Conservation (phyloP, 2,113 vertebrate species). For the Muntiacus muntjak region DNA sequence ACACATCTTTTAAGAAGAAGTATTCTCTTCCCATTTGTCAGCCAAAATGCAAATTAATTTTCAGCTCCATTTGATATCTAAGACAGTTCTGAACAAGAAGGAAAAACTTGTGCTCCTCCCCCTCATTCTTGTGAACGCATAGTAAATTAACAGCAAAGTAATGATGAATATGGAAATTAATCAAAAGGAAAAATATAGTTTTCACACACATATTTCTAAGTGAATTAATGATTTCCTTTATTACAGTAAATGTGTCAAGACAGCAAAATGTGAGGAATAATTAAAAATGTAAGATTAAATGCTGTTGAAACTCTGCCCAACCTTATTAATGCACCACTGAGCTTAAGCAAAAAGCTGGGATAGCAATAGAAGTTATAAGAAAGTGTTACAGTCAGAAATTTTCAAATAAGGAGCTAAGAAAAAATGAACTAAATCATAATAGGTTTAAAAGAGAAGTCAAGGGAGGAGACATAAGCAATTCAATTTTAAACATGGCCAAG, state of each 20-base stretch:
- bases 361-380: neutral
- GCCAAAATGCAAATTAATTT: neutral
- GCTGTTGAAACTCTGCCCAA: constrained; percentile 44
- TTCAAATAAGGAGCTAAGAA: constrained; percentile 1
- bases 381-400: neutral
- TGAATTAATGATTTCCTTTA: constrained; percentile 68
- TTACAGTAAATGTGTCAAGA: constrained; percentile 61
- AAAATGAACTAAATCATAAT: neutral
- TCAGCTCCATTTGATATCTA: neutral
- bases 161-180: constrained; percentile 49
- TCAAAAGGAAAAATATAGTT: constrained; percentile 17
- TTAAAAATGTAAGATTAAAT: constrained; percentile 65
- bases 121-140: neutral
- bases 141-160: constrained; percentile 11
- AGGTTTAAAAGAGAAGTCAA: neutral
- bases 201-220: constrained; percentile 28
- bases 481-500: neutral
- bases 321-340: constrained; percentile 16
- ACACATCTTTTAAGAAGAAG: neutral
- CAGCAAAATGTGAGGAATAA: constrained; percentile 54
- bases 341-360: neutral
- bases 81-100: neutral
- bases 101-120: neutral
- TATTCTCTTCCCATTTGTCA: neutral
- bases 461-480: neutral